Evolutionary conservation across 2,888 invertebrate genomes (phyloP).

Genomic region (Thalpophila matura): DNA sequence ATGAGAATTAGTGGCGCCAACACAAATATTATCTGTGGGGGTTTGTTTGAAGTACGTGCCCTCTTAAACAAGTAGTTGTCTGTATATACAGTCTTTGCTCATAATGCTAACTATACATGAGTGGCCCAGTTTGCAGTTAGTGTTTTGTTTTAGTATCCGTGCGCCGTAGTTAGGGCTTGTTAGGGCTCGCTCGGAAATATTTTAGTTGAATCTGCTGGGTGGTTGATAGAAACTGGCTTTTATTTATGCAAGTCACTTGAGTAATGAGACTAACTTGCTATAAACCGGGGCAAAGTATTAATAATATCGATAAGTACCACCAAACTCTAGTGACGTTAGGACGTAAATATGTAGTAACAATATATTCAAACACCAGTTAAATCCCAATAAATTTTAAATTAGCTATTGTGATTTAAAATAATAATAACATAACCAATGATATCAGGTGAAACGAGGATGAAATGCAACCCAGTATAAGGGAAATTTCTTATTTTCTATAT

Average conservation of each 20-base stretch:
- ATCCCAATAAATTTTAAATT: too few species aligned
- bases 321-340: too few species aligned
- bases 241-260: background rate
- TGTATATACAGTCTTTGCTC: slow-evolving; percentile 52
- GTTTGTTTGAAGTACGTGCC: slow-evolving; percentile 68
- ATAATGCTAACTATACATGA: slow-evolving; percentile 50
- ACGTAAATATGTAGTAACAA: too few species aligned
- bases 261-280: too few species aligned
- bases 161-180: background rate
- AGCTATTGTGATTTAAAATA: too few species aligned
- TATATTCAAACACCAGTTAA: too few species aligned
- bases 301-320: too few species aligned
- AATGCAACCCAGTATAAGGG: too few species aligned
- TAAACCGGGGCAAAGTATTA: too few species aligned
- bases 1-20: slow-evolving; percentile 69
- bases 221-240: background rate
- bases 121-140: slow-evolving; percentile 50
- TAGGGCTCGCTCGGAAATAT: background rate
- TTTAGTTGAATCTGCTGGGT: background rate
- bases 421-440: too few species aligned
- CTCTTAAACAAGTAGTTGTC: slow-evolving; percentile 51
- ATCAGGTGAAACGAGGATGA: too few species aligned
- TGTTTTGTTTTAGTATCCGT: slow-evolving; percentile 38
- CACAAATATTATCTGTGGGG: slow-evolving; percentile 71
- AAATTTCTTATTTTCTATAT: too few species aligned